Evolutionary conservation across 2,888 invertebrate genomes (phyloP).

Genomic region (Cheilosia scutellata): DNA sequence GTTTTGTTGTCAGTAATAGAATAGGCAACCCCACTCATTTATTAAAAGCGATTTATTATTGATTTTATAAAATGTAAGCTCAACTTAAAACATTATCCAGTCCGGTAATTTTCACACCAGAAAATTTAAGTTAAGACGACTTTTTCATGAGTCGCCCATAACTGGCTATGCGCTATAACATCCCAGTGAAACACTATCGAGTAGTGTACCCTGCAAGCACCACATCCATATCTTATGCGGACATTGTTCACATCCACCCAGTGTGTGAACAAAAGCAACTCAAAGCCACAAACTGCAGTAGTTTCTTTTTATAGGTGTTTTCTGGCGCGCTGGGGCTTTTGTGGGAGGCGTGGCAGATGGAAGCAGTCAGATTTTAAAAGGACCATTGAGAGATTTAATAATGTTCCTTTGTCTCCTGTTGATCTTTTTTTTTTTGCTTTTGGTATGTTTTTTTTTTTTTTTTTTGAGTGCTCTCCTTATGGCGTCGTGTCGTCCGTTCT

Average conservation of each 20-base stretch:
- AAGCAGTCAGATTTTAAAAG: slow-evolving; percentile 37
- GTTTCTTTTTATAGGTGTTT: slow-evolving; percentile 38
- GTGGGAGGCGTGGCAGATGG: slow-evolving; percentile 46
- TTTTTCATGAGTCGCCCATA: not conserved
- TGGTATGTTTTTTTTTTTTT: not conserved
- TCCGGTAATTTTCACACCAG: slow-evolving; percentile 4
- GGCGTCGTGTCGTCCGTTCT: not conserved
- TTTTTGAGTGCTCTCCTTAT: not conserved
- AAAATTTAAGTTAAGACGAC: not conserved
- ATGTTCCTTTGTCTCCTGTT: slow-evolving; percentile 48
- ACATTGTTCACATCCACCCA: slow-evolving; percentile 27
- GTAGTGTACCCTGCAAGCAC: slow-evolving; percentile 9
- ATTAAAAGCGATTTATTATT: too few relatives aligned
- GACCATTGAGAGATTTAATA: slow-evolving; percentile 60
- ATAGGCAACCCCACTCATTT: too few relatives aligned
- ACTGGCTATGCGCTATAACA: not conserved
- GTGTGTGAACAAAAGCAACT: slow-evolving; percentile 47
- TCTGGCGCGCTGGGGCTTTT: slow-evolving; percentile 8
- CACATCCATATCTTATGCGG: slow-evolving; percentile 28
- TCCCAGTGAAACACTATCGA: not conserved
- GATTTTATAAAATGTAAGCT: too few relatives aligned
- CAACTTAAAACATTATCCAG: too few relatives aligned
- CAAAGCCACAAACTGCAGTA: slow-evolving; percentile 36
- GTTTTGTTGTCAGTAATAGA: too few relatives aligned
- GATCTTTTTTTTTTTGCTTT: slow-evolving; percentile 24